These are phyloP conservation scores for Symphodus melops DNA, from an alignment of 2,113 vertebrate genomes.

Conservation along the genomic window DNA sequence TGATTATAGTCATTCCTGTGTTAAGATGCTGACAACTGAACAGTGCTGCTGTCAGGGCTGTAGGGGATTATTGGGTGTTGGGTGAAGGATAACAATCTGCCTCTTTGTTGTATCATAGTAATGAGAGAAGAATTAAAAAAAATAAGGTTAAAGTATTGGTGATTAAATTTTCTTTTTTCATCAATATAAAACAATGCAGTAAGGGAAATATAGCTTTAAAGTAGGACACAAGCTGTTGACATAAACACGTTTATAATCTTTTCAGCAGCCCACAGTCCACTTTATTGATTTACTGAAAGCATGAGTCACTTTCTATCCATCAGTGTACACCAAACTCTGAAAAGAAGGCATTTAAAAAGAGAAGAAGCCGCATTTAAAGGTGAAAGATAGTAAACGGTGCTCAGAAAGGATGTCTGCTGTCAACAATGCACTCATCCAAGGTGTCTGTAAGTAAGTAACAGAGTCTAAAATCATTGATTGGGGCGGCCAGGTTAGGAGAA, in stretches of 20 bases:
- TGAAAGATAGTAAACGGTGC: conserved; percentile 36
- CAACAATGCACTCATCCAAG: conserved; percentile 15
- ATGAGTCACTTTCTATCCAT: conserved; percentile 61
- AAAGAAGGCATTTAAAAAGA: conserved; percentile 20
- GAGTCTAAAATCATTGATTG: conserved; percentile 34
- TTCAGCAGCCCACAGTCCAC: conserved; percentile 32
- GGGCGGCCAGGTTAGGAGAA: conserved; percentile 20
- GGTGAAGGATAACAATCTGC: conserved; percentile 42
- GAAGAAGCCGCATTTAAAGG: conserved; percentile 20
- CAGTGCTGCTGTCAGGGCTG: conserved; percentile 57
- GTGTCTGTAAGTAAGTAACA: conserved; percentile 26
- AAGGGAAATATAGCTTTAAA: conserved; percentile 29
- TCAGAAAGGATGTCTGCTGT: conserved; percentile 18
- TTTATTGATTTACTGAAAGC: conserved; percentile 67
- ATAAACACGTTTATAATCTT: conserved; percentile 33
- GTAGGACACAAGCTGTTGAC: conserved; percentile 12
- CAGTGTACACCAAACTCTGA: conserved; percentile 7
- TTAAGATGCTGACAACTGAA: conserved; percentile 62
- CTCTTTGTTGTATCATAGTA: conserved; percentile 33
- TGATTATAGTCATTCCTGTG: conserved; percentile 56
- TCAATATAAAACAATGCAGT: not conserved
- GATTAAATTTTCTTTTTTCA: conserved; percentile 21
- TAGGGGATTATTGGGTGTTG: conserved; percentile 52
- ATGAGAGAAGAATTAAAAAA: conserved; percentile 15
- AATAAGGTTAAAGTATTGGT: not conserved